Conservation (phyloP, 2,113 vertebrate species). For the Connochaetes taurinus region DNA sequence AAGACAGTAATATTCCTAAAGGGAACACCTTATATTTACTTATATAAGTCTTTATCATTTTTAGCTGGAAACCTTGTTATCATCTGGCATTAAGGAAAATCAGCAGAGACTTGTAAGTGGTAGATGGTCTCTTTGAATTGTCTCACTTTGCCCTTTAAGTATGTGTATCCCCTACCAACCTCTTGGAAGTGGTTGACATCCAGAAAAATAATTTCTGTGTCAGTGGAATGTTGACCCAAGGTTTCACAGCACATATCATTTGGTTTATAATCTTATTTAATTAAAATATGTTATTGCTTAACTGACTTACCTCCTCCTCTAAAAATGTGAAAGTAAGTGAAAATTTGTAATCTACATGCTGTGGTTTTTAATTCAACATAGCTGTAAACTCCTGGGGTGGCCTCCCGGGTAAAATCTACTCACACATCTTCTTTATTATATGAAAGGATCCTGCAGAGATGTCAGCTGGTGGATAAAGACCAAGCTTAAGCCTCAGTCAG, state of each 20-base stretch:
- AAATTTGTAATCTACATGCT: neutral
- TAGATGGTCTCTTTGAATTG: neutral
- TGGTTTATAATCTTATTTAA: neutral
- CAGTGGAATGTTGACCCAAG: neutral
- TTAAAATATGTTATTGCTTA: neutral
- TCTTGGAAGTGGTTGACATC: neutral
- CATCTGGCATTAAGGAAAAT: neutral
- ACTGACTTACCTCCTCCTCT: neutral
- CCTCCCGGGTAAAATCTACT: neutral
- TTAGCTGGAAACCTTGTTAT: neutral
- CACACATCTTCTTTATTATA: conserved; percentile 19
- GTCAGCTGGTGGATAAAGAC: conserved; percentile 55
- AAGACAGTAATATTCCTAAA: neutral
- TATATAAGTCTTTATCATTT: neutral
- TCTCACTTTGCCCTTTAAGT: neutral
- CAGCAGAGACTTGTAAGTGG: neutral
- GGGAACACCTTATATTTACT: neutral
- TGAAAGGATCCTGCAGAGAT: neutral
- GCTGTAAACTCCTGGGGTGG: neutral
- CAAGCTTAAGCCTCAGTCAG: neutral
- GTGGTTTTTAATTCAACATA: conserved; percentile 30
- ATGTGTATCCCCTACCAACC: neutral
- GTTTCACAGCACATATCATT: neutral
- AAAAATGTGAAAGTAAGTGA: neutral
- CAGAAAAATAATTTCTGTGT: neutral